These are phyloP conservation scores for Phyllotis vaccarum DNA, from an alignment of 2,797 vertebrate species.

Conservation along the genomic window DNA sequence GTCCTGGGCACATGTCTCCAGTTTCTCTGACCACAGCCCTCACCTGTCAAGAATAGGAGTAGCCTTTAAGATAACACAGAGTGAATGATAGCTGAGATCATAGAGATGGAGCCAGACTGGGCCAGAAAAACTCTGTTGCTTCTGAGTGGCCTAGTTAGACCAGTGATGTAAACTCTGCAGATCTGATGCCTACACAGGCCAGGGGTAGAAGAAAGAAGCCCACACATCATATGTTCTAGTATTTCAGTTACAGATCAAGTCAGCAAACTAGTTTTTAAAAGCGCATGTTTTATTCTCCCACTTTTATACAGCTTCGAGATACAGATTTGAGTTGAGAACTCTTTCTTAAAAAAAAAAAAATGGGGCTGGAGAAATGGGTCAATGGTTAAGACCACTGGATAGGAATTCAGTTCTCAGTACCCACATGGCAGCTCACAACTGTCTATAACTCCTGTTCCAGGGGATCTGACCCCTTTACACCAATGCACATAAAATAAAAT, in stretches of 20 bases:
- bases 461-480: no score
- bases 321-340: background rate
- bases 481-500: no score
- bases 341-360: background rate
- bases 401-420: no score
- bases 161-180: background rate
- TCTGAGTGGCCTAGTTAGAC: background rate
- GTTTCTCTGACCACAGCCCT: background rate
- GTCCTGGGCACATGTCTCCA: background rate
- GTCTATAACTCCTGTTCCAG: no score
- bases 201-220: background rate
- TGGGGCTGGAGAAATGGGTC: no score
- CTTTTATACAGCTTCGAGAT: background rate
- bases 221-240: background rate
- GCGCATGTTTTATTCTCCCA: background rate
- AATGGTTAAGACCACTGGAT: no score
- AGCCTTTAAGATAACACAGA: slow-evolving; percentile 20
- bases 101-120: background rate
- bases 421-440: no score
- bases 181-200: background rate
- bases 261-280: background rate
- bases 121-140: background rate
- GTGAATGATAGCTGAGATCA: background rate
- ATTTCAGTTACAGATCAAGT: slow-evolving; percentile 5
- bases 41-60: background rate